Evolutionary conservation across 2,888 invertebrate genomes (phyloP).

Genomic region (Amblyjoppa fuscipennis): DNA sequence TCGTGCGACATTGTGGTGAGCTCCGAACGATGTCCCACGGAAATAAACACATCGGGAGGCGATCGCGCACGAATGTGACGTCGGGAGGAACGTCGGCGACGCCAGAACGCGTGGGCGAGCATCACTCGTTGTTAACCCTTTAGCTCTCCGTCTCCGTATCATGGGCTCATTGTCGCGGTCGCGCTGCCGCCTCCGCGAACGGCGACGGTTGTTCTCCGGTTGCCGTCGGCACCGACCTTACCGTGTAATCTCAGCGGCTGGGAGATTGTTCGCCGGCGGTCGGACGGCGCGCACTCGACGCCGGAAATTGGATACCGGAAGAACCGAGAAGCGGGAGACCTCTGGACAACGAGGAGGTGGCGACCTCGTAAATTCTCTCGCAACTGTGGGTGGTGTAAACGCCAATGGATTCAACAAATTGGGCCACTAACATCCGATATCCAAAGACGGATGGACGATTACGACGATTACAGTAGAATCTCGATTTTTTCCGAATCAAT

Average conservation of each 20-base stretch:
- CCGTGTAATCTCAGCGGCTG: constrained; percentile 24
- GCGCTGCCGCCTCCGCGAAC: constrained; percentile 7
- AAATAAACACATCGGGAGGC: constrained; percentile 20
- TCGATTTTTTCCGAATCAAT: not conserved
- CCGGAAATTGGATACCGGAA: constrained; percentile 51
- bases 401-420: constrained; percentile 12
- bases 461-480: not conserved
- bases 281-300: constrained; percentile 19
- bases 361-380: not conserved
- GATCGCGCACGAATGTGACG: not conserved
- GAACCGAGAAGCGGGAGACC: constrained; percentile 15
- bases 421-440: not conserved
- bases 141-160: not conserved
- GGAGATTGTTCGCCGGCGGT: constrained; percentile 18
- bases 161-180: constrained; percentile 15
- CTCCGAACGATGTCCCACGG: not conserved
- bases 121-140: constrained; percentile 43
- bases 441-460: not conserved
- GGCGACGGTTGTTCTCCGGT: constrained; percentile 23
- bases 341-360: constrained; percentile 22
- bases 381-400: not conserved
- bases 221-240: constrained; percentile 6
- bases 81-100: constrained; percentile 13
- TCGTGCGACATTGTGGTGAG: constrained; percentile 1
- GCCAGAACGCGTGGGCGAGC: constrained; percentile 41